phyloP scores from a whole-genome alignment of 2,113 vertebrate genomes.

The Megaceryle maxima region DNA sequence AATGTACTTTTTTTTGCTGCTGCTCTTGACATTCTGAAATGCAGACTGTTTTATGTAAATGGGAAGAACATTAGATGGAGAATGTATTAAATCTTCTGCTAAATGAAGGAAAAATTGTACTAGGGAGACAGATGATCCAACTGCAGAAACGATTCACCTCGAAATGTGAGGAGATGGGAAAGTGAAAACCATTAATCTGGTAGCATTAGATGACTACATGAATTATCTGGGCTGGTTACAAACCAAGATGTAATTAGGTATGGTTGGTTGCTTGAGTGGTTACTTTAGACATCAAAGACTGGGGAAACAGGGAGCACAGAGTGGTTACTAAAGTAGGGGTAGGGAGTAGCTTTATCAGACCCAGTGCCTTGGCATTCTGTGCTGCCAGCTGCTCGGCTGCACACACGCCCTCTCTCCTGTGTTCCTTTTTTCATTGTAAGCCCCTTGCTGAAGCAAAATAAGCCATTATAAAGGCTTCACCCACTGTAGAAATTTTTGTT shows the following conservation, averaged over 20 bases:
- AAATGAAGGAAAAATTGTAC: slow-evolving; percentile 18
- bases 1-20: background rate
- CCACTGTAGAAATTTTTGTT: background rate
- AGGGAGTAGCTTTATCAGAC: background rate
- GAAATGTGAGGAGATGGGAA: background rate
- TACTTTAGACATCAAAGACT: background rate
- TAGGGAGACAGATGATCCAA: background rate
- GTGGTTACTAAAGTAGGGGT: background rate
- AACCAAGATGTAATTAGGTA: background rate
- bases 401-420: background rate
- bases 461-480: background rate
- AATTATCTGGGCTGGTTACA: background rate
- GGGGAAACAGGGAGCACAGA: background rate
- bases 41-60: slow-evolving; percentile 18
- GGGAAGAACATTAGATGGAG: background rate
- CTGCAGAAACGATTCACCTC: background rate
- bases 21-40: slow-evolving; percentile 23
- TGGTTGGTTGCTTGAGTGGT: background rate
- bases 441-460: background rate
- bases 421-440: background rate
- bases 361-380: background rate
- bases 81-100: background rate
- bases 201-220: background rate
- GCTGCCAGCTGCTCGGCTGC: background rate
- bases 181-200: slow-evolving; percentile 19